Base-by-base conservation (phyloP, 2,888 invertebrate genomes). In the Agrotis segetum region DNA sequence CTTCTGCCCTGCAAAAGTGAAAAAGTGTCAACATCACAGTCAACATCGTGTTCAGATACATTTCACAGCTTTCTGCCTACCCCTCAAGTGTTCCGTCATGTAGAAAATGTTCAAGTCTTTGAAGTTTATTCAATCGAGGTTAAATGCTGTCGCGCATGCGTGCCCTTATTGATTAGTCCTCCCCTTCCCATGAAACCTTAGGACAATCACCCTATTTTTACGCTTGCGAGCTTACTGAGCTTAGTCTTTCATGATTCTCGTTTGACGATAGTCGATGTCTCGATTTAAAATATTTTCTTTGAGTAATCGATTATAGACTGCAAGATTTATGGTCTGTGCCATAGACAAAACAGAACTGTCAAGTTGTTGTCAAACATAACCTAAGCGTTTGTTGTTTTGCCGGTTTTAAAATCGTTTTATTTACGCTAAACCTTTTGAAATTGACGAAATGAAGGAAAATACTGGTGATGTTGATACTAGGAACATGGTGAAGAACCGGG, bases 401-500 rank as follows among this genome's bases (percentile, higher is more conserved):
- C 85, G 85, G 86, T 67, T 50, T 50, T 19, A 2, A 6, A 40
- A 17, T 64, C 52, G 14, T 7, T 17, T 24, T 29, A 9, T 60
- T 69, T 55, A 29, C 59, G 3, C 0, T 6, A 58, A 55, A n/a
- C 49, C 52, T 64, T 24, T 16, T 34, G 56, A 69, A 81, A 83
- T 55, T 80, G 24, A 59, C 24, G 89, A 90, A 86, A 96, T 96
- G 96, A 96, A 94, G 83, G 96, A 96, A 88, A 90, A 85, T 47
- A 88, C 81, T n/a, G 88, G 88, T 44, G 95, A 95, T n/a, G 85
- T 97, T 9, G 98, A 98, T 89, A 96, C 97, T 0, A 97, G 97
- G 89, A 98, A 98, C 92, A 97, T 98, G 65, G 97, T 99, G 7
- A 99, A 99, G 94, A 98, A 98, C 90, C 97, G 99, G 71, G 99